Base-by-base conservation (phyloP, 2,888 invertebrate genomes). In the Hymenopus coronatus region DNA sequence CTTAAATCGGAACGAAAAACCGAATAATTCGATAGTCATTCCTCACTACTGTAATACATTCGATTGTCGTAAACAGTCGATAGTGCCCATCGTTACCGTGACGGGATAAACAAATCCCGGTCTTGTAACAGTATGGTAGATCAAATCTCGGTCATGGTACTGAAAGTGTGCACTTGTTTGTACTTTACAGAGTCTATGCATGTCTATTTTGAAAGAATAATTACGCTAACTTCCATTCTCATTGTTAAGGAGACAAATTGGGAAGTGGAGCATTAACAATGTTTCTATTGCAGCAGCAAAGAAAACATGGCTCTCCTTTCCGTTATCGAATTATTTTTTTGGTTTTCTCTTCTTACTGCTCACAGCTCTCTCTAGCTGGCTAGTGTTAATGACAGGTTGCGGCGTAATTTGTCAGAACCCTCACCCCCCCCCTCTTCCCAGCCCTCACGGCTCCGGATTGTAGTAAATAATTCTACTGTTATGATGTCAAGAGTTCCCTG, bases 381-480 rank as follows among this genome's bases (percentile, higher is more conserved):
- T 85, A 46, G 85, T 85, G 85, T 85, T 85, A 85, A 85, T 85
- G 85, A 85, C 85, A 85, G 85, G 85, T 85, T 85, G 85, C 54
- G 85, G 85, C 54, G 85, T 85, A 85, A 85, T 85, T 85, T 85
- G 85, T 85, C 85, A 85, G 85, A 27, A n/a, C 40, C 54, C 54
- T 25, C 20, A 20, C 85, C 27, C 54, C 54, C 15, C 54, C 54
- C 54, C 25, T 25, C 54, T 25, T 20, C 25, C 54, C 25, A 15
- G 6, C 54, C 54, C 54, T 70, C 54, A 70, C 54, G 25, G 54
- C 54, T 70, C 54, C 25, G 54, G 54, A 70, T 70, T 70, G 54
- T 70, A 70, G 54, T 70, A 70, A 70, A 70, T 70, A 70, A 70
- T 70, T 70, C 54, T 70, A 70, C 54, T 70, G 54, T 70, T 70